Base-by-base conservation (phyloP, 2,797 vertebrate genomes). In the Schizopygopsis pylzovi region DNA sequence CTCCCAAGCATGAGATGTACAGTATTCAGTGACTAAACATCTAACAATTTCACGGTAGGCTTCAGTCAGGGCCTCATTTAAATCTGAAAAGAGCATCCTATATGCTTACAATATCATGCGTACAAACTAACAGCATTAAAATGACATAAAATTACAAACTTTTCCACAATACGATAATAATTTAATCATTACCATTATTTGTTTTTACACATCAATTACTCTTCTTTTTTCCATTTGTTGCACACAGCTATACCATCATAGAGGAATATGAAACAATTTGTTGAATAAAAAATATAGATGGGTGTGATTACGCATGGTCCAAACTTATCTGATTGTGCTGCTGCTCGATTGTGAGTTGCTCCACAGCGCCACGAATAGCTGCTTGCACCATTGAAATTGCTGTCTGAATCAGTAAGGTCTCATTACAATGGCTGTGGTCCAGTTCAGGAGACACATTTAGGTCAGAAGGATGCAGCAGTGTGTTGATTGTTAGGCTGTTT, bases 351-450 rank as follows among this genome's bases (percentile, higher is more conserved):
- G 70, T 87, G 78, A 97, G 92, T 92, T 97, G 96, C 86, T 97
- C 95, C 84, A 97, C 87, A 20, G 97, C 97, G 0, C 95, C 93
- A 81, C 93, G 95, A 80, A 97, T 93, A 15, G 96, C 96, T 0
- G 95, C 93, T 88, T 93, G 96, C 87, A 97, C 96, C 0, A 98
- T 94, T 4, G 95, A 96, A 54, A 93, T 92, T 0, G 97, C 97
- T 0, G 94, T 95, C 93, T 96, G 96, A 43, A 95, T 84, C 85
- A 98, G 93, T 61, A 95, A 92, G 68, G 87, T 78, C 85, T 97
- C 96, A 0, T 94, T 93, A 75, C 47, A 52, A 10, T 10, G 81
- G 13, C 63, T 49, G 15, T 41, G 79, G 65, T 79, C 61, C 4
- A 39, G 25, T 70, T 79, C 59, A 52, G 79, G 39, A 25, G 85